Percentiles rank a stretch among this genome's conserved stretches.
Evolutionary conservation across 2,113 vertebrate genomes (phyloP).

Genomic region (Dromiciops gliroides): DNA sequence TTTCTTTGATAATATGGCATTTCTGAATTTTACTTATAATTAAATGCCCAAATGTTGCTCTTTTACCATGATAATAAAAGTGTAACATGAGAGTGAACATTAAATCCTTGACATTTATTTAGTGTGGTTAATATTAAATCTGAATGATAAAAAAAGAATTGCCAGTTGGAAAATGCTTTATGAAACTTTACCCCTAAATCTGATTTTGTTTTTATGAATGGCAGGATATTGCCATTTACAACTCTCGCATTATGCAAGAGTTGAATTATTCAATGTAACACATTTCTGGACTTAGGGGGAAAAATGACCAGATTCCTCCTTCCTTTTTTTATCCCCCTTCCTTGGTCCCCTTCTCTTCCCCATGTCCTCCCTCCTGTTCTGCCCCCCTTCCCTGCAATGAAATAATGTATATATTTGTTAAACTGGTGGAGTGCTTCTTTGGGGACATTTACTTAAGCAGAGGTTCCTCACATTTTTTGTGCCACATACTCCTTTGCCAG

Average conservation of each 20-base stretch:
- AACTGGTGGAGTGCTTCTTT: not conserved
- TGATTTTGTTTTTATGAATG: not conserved
- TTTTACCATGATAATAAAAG: not conserved
- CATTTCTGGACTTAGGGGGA: not conserved
- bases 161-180: not conserved
- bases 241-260: not conserved
- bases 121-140: conserved; percentile 15
- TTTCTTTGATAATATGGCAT: conserved; percentile 24
- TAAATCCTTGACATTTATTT: conserved; percentile 28
- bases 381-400: not conserved
- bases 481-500: not conserved
- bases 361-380: no score
- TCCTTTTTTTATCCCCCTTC: not conserved
- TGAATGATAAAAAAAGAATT: not conserved
- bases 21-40: conserved; percentile 27
- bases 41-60: conserved; percentile 26
- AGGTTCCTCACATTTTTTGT: not conserved
- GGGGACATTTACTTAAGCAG: not conserved
- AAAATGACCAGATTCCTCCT: not conserved
- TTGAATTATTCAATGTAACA: not conserved
- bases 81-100: conserved; percentile 37
- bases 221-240: not conserved
- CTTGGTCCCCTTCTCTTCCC: not conserved
- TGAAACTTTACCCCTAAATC: not conserved
- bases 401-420: not conserved